A percentile compares a stretch with the other conserved stretches of the same genome.
Conservation (phyloP, 2,888 invertebrate genomes). For the Papilio elwesi region DNA sequence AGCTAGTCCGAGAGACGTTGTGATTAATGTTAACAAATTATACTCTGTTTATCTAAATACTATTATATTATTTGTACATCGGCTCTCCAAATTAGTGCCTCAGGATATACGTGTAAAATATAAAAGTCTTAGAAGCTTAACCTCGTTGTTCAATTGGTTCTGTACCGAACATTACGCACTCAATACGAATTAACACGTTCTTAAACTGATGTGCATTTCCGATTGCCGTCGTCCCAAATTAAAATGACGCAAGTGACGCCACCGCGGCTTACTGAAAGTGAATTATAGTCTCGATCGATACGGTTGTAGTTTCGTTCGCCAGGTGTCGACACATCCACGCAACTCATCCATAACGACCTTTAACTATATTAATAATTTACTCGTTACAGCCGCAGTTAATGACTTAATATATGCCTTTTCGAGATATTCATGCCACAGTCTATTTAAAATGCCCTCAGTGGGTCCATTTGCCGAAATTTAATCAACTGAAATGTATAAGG, state of each 20-base stretch:
- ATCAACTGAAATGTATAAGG: constrained; percentile 8
- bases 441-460: neutral
- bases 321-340: neutral
- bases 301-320: constrained; percentile 8
- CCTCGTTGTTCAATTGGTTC: neutral
- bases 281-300: constrained; percentile 13
- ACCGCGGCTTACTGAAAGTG: constrained; percentile 17
- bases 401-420: constrained; percentile 48
- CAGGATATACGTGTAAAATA: neutral
- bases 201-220: constrained; percentile 29
- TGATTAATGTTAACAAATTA: too few relatives aligned
- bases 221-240: constrained; percentile 5
- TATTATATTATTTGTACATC: too few relatives aligned
- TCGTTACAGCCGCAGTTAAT: constrained; percentile 48
- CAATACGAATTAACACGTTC: constrained; percentile 34
- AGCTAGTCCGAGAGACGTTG: too few relatives aligned
- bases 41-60: too few relatives aligned
- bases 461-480: constrained; percentile 2
- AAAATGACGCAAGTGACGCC: constrained; percentile 23
- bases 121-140: neutral
- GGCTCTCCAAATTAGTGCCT: too few relatives aligned
- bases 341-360: constrained; percentile 44
- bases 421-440: constrained; percentile 37
- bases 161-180: neutral
- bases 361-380: constrained; percentile 47